Base-by-base conservation (phyloP, 2,797 vertebrate genomes). In the Tapera naevia region DNA sequence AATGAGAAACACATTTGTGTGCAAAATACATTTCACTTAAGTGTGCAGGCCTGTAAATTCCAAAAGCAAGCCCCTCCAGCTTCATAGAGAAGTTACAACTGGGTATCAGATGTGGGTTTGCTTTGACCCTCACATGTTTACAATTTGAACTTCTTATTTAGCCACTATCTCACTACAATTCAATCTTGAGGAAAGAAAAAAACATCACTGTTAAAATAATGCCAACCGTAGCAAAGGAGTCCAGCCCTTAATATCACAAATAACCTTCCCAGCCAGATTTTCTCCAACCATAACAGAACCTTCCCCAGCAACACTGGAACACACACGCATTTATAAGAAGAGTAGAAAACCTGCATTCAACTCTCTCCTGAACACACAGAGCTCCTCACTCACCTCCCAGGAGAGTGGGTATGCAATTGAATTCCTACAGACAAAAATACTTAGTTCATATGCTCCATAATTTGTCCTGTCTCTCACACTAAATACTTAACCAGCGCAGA, bases 141-240 rank as follows among this genome's bases (percentile, higher is more conserved):
- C 10, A 43, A n/a, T 64, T 25, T 33, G 25, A 80, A 39, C 7
- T 82, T 73, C 45, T 16, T 24, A 46, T 86, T 57, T 95, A 92
- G 93, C 86, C 86, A 64, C 61, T 32, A 66, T 46, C 37, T 33
- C 5, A 5, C 30, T 33, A 62, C 62, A 21, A 80, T 4, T 14
- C 28, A 15, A 15, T 53, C 56, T 45, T 64, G 50, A 69, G 45
- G 61, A 95, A 95, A 94, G 22, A 79, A 89, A 88, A 17, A 48
- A 11, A 21, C 12, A 75, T 61, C 39, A 65, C 80, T 79, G 84
- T 60, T 74, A 48, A 91, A 92, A 70, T 30, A 67, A 48, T 13
- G 13, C 60, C 75, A 75, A 66, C n/a, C 54, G 76, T 3, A 81
- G 75, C 18, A 83, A 94, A 88, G 54, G 51, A 62, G 7, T 22